A percentile compares a stretch with the other conserved stretches of the same genome.
phyloP scores from a whole-genome alignment of 2,113 vertebrate genomes.

The Leptodactylus fuscus region DNA sequence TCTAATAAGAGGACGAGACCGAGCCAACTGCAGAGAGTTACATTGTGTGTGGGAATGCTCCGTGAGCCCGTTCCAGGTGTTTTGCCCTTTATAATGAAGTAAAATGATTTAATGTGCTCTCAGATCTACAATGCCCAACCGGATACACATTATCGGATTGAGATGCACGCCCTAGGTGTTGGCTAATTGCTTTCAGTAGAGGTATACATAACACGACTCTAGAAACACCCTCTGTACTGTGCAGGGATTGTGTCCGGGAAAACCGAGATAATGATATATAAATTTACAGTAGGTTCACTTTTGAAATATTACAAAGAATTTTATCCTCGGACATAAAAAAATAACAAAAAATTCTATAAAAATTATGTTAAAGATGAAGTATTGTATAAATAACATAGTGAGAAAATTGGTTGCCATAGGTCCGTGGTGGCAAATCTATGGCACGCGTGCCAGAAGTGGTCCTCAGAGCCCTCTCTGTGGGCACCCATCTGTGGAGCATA shows the following conservation, averaged over 20 bases:
- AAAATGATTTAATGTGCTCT: slow-evolving; percentile 33
- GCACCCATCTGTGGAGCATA: too few species aligned
- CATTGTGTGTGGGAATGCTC: slow-evolving; percentile 12
- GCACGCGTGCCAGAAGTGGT: too few species aligned
- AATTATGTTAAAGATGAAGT: too few species aligned
- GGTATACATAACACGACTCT: background rate
- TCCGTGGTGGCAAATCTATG: too few species aligned
- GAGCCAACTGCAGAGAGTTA: background rate
- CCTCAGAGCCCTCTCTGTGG: too few species aligned
- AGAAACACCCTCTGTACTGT: background rate
- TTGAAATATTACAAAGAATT: background rate
- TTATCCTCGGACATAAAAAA: too few species aligned
- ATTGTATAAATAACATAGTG: too few species aligned
- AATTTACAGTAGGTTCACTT: background rate
- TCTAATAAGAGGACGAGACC: background rate
- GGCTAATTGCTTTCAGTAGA: slow-evolving; percentile 10
- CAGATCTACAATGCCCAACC: slow-evolving; percentile 13
- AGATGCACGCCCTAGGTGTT: slow-evolving; percentile 34
- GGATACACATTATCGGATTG: slow-evolving; percentile 40
- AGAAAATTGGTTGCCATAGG: too few species aligned
- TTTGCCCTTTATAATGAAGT: background rate
- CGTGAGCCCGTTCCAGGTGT: background rate
- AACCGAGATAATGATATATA: background rate
- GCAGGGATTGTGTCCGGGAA: background rate
- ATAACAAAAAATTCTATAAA: too few species aligned